Evolutionary conservation across 2,888 invertebrate genomes (phyloP).

Genomic region (Polyommatus iphigenia): DNA sequence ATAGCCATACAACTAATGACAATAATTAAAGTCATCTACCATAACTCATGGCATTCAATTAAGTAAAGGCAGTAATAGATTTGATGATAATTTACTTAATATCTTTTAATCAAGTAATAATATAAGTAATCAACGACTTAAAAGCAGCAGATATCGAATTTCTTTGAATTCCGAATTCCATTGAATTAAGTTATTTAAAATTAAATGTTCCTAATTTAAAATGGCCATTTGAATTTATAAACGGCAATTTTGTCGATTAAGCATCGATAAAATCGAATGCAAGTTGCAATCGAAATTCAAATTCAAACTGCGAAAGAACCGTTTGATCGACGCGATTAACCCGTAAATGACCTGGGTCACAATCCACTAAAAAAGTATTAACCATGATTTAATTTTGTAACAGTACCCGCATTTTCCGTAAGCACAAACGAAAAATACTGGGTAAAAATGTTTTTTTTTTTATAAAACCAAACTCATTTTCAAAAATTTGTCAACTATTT

Average conservation of each 20-base stretch:
- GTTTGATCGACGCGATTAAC: background rate
- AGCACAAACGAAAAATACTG: background rate
- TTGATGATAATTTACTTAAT: background rate
- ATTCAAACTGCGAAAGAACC: conserved; percentile 16
- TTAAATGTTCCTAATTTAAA: conserved; percentile 16
- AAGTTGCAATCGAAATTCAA: background rate
- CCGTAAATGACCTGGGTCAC: conserved; percentile 2
- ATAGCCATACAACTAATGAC: background rate
- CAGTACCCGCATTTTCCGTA: background rate
- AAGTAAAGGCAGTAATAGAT: background rate
- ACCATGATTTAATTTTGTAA: background rate
- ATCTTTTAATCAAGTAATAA: background rate
- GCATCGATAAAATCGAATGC: conserved; percentile 21
- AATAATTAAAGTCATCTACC: background rate
- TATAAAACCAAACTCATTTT: too few species aligned
- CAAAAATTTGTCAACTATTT: too few species aligned
- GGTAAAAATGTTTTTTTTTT: too few species aligned
- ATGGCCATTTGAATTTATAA: background rate
- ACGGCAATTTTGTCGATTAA: background rate
- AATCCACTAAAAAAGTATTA: background rate
- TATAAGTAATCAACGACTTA: background rate
- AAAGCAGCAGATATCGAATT: background rate
- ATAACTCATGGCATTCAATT: background rate
- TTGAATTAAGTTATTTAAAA: conserved; percentile 14
- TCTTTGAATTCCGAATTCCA: conserved; percentile 1